Evolutionary conservation across 2,888 invertebrate genomes (phyloP), one percentile per base, ranked within the genome.

Genomic region (Orthosia incerta): DNA sequence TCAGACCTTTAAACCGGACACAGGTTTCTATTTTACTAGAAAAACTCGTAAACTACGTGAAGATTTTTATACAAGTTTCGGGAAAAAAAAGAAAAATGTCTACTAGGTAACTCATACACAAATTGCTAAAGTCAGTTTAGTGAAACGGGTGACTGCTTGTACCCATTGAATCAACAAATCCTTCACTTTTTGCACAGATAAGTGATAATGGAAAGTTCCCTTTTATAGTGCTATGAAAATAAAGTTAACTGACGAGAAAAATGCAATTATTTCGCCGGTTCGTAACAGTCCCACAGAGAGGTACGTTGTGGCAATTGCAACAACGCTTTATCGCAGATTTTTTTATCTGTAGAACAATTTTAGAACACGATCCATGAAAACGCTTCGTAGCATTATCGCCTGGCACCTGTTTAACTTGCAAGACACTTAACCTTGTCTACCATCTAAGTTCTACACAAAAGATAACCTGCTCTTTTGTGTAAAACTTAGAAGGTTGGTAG

Each of bases 121-220:
- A 55, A 64, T 59, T 59, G 11, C 9, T 20, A 45, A 48, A 63
- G 31, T 50, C 39, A 79, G 20, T 13, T 31, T 53, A 23, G 16
- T 5, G 18, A 26, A 78, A 71, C 39, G 18, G 15, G 18, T 20
- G 23, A n/a, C 31, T 23, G 16, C 57, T 76, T 68, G 15, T 16
- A 74, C 55, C 71, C 23, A 74, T 46, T 64, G 20, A 4, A 45
- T 69, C 20, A 18, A 18, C 5, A 31, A 53, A 39, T 65, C 4
- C 7, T 23, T 74, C 7, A 45, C 2, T 71, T 50, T 71, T 59
- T 73, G n/a, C 23, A 39, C 9, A 5, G n/a, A 16, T 7, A 18
- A 9, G 2, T 39, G 20, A 20, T 45, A 4, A 11, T 15, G 18
- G 12, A 48, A 73, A 39, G 2, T 15, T 26, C 3, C 0, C 16